These are phyloP conservation scores for Melanerpes formicivorus DNA, from an alignment of 2,113 vertebrate genomes.

Conservation along the genomic window DNA sequence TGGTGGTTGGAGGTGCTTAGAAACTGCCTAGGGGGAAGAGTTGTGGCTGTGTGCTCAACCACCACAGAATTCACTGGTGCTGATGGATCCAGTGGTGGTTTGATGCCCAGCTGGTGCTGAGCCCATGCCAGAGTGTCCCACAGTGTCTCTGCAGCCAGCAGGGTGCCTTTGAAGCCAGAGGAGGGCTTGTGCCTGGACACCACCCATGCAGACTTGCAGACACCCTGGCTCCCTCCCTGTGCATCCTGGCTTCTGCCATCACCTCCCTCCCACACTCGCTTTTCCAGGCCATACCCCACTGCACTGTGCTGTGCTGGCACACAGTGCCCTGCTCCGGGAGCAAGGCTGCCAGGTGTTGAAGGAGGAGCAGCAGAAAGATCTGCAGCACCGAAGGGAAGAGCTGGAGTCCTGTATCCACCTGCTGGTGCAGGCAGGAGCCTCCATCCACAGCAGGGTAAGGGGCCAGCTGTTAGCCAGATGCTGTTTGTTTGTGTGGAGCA, in stretches of 20 bases:
- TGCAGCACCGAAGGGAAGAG: conserved; percentile 23
- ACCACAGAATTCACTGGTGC: not conserved
- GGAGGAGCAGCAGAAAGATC: not conserved
- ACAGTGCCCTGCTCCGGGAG: conserved; percentile 47
- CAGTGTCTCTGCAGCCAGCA: rapidly evolving
- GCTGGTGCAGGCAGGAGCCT: conserved; percentile 63
- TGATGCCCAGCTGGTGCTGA: rapidly evolving
- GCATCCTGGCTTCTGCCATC: too few relatives aligned
- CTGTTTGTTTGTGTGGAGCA: not conserved
- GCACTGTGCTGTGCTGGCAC: conserved; percentile 66
- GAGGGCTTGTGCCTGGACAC: not conserved
- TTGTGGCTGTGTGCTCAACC: rapidly evolving
- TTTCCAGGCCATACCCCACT: conserved; percentile 63
- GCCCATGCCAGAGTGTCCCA: rapidly evolving
- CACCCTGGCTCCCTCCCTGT: too few relatives aligned
- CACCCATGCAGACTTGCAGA: rapidly evolving
- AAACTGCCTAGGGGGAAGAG: not conserved
- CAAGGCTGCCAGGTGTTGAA: not conserved
- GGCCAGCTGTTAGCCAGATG: rapidly evolving
- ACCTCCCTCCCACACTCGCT: rapidly evolving
- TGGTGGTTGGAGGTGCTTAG: not conserved
- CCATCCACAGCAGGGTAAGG: conserved; percentile 67
- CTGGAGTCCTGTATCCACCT: conserved; percentile 64
- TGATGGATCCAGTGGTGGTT: not conserved
- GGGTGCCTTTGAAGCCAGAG: not conserved